Evolutionary conservation across 64 coral and sea anemone genomes (phyloP), one percentile per base, ranked within the genome.

Genomic region (Porites australiensis): DNA sequence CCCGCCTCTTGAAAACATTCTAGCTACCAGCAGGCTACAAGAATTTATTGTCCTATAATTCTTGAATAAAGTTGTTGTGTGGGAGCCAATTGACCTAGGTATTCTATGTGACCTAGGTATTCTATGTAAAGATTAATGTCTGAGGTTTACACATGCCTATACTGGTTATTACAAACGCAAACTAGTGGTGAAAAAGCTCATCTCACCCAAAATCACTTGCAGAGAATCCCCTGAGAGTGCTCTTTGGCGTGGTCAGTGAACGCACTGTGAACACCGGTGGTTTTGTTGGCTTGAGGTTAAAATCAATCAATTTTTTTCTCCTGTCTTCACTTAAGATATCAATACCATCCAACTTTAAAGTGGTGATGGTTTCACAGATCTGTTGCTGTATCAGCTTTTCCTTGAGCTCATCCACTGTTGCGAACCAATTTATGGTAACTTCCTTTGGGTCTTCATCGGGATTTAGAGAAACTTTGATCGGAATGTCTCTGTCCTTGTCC

Each of bases 221-320:
- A 6, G 70, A 73, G 4, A 84, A 84, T 69, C 81, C 81, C 51
- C 81, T 64, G 44, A 22, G 63, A 67, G 61, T 84, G 18, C 81
- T 50, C 2, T 9, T 13, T 12, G 3, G 45, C 1, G 5, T 1
- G 1, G 54, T 12, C 12, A 1, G 8, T 67, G 45, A 9, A 14
- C 69, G 13, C 5, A 10, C 22, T 0, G 19, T 61, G 0, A 48
- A 11, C 6, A 50, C 20, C 20, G 81, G 50, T 49, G 81, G 50
- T 52, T 82, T 20, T 58, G 64, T 9, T 7, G 58, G 58, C 43
- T 11, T 82, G 2, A 82, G 48, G 2, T 16, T 44, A 1, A 82
- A 15, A 22, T 47, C 79, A 82, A 82, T 16, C 13, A 82, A 64
- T 18, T 64, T 37, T 60, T 64, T 82, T 1, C 16, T 19, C 14